Evolutionary conservation across 2,113 vertebrate genomes (phyloP).

Genomic region (Pterocles burchelli): DNA sequence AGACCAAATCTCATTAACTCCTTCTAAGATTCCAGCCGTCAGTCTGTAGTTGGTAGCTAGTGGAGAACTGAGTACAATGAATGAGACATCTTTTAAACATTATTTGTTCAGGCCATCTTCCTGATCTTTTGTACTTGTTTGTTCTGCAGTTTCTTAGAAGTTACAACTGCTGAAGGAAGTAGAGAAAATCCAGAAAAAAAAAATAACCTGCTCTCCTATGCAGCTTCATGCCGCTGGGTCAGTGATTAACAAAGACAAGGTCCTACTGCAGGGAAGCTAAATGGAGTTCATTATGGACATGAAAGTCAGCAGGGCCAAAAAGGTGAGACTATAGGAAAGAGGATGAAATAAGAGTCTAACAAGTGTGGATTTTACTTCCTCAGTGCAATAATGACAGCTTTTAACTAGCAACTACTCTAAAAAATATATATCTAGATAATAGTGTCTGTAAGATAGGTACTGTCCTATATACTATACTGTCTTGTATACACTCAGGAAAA

Average conservation of each 20-base stretch:
- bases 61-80: slow-evolving; percentile 9
- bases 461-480: neutral
- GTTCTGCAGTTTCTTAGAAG: slow-evolving; percentile 62
- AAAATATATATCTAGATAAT: neutral
- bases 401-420: slow-evolving; percentile 25
- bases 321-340: slow-evolving; percentile 59
- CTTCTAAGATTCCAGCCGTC: neutral
- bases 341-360: slow-evolving; percentile 67
- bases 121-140: slow-evolving; percentile 58
- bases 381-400: slow-evolving; percentile 25
- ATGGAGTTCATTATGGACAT: slow-evolving; percentile 73
- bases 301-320: slow-evolving; percentile 60
- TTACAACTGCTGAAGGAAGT: slow-evolving; percentile 54
- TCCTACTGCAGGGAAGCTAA: slow-evolving; percentile 66
- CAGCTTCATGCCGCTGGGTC: slow-evolving; percentile 50
- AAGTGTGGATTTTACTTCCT: slow-evolving; percentile 70
- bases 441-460: neutral
- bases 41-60: neutral
- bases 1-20: slow-evolving; percentile 42
- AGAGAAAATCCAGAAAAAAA: slow-evolving; percentile 46
- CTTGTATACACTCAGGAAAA: neutral
- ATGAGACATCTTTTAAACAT: slow-evolving; percentile 26
- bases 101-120: slow-evolving; percentile 46
- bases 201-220: slow-evolving; percentile 18
- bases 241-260: slow-evolving; percentile 73